A percentile compares a stretch with the other conserved stretches of the same genome.
These are phyloP conservation scores for Nebria brevicollis DNA, from an alignment of 2,888 invertebrate species.

Conservation along the genomic window DNA sequence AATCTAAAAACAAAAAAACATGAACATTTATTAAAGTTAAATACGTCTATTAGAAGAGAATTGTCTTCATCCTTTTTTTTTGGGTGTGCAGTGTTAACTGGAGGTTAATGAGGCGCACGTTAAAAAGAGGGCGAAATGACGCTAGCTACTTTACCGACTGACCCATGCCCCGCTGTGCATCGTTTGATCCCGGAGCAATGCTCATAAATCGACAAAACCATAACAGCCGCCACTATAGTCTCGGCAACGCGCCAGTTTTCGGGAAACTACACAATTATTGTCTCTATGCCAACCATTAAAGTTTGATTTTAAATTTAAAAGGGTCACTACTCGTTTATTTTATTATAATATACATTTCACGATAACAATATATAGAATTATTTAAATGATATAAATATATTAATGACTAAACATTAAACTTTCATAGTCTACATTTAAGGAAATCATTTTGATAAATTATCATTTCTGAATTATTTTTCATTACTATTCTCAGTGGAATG, in stretches of 20 bases:
- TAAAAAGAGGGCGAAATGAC: slow-evolving; percentile 10
- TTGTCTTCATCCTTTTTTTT: slow-evolving; percentile 42
- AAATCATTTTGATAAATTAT: too few relatives aligned
- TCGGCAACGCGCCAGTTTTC: slow-evolving; percentile 52
- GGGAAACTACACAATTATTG: background rate
- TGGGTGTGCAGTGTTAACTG: slow-evolving; percentile 33
- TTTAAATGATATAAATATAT: too few relatives aligned
- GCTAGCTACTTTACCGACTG: slow-evolving; percentile 43
- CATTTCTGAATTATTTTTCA: too few relatives aligned
- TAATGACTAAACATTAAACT: too few relatives aligned
- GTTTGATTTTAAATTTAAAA: background rate
- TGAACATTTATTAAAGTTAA: slow-evolving; percentile 45
- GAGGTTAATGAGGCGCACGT: slow-evolving; percentile 43
- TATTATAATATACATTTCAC: background rate
- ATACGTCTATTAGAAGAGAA: slow-evolving; percentile 44
- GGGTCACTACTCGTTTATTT: background rate
- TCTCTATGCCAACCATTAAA: background rate
- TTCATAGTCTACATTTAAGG: too few relatives aligned
- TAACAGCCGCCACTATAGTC: slow-evolving; percentile 53
- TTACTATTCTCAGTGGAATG: too few relatives aligned
- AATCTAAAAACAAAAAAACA: slow-evolving; percentile 29
- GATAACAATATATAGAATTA: too few relatives aligned
- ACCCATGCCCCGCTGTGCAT: slow-evolving; percentile 52
- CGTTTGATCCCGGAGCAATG: slow-evolving; percentile 54
- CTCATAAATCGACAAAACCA: slow-evolving; percentile 55